A percentile compares a stretch with the other conserved stretches of the same genome.
These are phyloP conservation scores for Eleutherodactylus coqui DNA, from an alignment of 2,797 vertebrate genomes.

Conservation along the genomic window DNA sequence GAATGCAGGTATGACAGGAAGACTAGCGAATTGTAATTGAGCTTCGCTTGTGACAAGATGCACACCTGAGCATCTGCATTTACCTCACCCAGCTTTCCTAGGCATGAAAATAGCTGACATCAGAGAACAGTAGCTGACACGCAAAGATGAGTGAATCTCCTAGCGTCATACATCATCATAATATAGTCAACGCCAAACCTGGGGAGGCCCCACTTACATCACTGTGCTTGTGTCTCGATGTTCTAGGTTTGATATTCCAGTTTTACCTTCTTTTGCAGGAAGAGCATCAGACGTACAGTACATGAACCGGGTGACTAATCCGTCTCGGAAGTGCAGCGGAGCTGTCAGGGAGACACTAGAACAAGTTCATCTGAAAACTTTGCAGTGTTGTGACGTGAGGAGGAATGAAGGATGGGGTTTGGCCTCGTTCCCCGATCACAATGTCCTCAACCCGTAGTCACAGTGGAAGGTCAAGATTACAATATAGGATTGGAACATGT, in stretches of 20 bases:
- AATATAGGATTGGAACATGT: conserved; percentile 43
- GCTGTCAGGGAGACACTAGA: conserved; percentile 27
- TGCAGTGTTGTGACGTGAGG: conserved; percentile 32
- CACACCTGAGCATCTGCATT: too few relatives aligned
- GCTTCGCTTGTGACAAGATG: too few relatives aligned
- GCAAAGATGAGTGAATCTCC: too few relatives aligned
- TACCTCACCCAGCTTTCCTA: too few relatives aligned
- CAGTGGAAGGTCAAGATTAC: conserved; percentile 37
- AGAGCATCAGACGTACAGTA: conserved; percentile 27
- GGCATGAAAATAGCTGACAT: too few relatives aligned
- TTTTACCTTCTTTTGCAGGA: conserved; percentile 21
- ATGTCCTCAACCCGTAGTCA: conserved; percentile 43
- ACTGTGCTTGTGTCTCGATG: not conserved
- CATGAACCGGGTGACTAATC: conserved; percentile 29
- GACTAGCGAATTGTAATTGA: too few relatives aligned
- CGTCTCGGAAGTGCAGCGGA: conserved; percentile 24
- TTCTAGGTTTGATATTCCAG: not conserved
- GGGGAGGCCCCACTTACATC: not conserved
- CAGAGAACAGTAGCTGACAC: too few relatives aligned
- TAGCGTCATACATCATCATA: too few relatives aligned
- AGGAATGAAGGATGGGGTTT: conserved; percentile 32
- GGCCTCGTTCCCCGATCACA: conserved; percentile 28
- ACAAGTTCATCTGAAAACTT: conserved; percentile 29
- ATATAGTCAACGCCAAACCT: not conserved
- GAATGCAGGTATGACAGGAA: too few relatives aligned